phyloP scores from a whole-genome alignment of 2,888 invertebrate species.

The Chrysolina oricalcia region DNA sequence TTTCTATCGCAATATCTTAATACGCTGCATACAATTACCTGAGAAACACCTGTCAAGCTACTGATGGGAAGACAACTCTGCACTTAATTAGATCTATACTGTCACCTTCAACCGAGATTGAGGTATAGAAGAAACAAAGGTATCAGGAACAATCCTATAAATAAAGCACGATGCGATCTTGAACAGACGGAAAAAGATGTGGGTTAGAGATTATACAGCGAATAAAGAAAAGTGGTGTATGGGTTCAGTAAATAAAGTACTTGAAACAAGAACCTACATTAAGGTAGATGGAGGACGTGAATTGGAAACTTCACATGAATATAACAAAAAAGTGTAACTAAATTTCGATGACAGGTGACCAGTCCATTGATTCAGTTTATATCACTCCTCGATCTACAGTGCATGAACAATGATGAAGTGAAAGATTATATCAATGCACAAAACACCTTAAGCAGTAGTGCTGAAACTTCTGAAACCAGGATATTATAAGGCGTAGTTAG shows the following conservation, averaged over 20 bases:
- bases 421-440: no score
- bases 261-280: neutral
- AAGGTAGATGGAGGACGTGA: no score
- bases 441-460: no score
- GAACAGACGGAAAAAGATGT: neutral
- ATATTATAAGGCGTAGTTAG: no score
- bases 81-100: neutral
- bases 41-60: neutral
- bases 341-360: neutral
- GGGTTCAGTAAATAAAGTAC: neutral
- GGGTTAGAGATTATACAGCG: neutral
- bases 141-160: neutral
- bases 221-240: slow-evolving; percentile 13
- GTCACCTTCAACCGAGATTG: neutral
- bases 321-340: neutral
- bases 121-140: neutral
- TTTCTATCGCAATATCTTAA: neutral
- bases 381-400: no score
- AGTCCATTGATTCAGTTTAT: neutral
- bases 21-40: neutral
- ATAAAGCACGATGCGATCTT: neutral
- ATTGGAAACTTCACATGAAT: neutral
- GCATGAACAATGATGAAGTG: no score
- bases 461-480: no score
- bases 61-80: neutral